These are phyloP conservation scores for Andrena bucephala DNA, from an alignment of 2,888 invertebrate genomes.

Conservation along the genomic window DNA sequence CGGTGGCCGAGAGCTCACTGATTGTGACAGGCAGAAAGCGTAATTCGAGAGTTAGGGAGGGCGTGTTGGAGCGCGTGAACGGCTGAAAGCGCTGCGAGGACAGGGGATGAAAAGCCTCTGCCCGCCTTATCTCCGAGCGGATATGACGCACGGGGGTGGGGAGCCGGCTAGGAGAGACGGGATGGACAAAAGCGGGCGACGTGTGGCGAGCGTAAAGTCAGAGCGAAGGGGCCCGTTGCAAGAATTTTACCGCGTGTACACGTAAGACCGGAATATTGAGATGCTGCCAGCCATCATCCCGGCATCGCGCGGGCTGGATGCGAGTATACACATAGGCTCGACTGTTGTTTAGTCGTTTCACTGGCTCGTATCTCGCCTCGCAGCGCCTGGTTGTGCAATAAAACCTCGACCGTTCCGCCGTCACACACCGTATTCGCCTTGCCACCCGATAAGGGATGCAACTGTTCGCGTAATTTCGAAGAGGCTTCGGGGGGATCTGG, in stretches of 20 bases:
- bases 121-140: constrained; percentile 58
- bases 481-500: not conserved
- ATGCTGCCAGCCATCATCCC: not conserved
- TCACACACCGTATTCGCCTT: not conserved
- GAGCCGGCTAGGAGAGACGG: not conserved
- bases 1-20: constrained; percentile 25
- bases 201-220: constrained; percentile 64
- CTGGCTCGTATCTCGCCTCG: constrained; percentile 56
- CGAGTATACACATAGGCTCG: not conserved
- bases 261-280: constrained; percentile 54
- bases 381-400: constrained; percentile 38
- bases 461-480: constrained; percentile 14
- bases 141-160: constrained; percentile 43
- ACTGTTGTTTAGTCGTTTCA: constrained; percentile 59
- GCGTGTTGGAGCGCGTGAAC: constrained; percentile 6
- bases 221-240: constrained; percentile 57
- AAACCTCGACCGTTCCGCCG: constrained; percentile 26
- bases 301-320: not conserved
- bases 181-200: constrained; percentile 45
- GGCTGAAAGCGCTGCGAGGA: constrained; percentile 24
- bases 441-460: constrained; percentile 36
- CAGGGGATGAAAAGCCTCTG: constrained; percentile 44
- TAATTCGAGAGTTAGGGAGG: constrained; percentile 13
- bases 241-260: constrained; percentile 64
- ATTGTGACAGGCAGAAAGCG: constrained; percentile 21